A percentile compares a stretch with the other conserved stretches of the same genome.
Evolutionary conservation across 35 echinoderm and acorn worm species (phyloP).

Genomic region (Stichopus chloronotus): DNA sequence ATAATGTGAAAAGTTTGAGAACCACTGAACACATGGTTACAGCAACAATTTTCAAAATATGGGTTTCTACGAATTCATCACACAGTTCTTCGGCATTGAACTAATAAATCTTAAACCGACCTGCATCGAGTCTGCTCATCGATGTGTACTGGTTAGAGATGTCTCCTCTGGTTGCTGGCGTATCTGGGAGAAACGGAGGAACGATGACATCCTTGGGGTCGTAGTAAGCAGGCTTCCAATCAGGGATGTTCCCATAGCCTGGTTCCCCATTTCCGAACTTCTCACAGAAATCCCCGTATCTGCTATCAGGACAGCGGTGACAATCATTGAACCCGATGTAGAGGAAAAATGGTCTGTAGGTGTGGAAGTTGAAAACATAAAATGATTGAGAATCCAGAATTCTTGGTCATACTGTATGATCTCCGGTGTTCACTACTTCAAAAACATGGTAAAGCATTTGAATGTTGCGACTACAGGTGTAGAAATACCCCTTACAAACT

Average conservation of each 20-base stretch:
- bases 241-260: conserved; percentile 72
- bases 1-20: too few relatives aligned
- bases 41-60: too few relatives aligned
- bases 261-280: conserved; percentile 84
- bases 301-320: conserved; percentile 76
- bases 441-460: too few relatives aligned
- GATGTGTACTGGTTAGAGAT: conserved; percentile 92
- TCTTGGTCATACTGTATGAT: not conserved
- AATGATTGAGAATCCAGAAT: not conserved
- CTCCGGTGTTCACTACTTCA: not conserved
- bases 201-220: conserved; percentile 87
- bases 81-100: too few relatives aligned
- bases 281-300: conserved; percentile 91
- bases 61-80: too few relatives aligned
- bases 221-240: conserved; percentile 94
- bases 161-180: conserved; percentile 82
- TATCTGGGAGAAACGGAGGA: conserved; percentile 86
- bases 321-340: conserved; percentile 94
- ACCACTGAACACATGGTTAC: too few relatives aligned
- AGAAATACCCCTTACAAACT: too few relatives aligned
- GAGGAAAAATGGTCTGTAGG: conserved; percentile 83
- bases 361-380: not conserved
- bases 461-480: too few relatives aligned
- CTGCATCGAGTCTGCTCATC: conserved; percentile 85
- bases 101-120: conserved; percentile 31